phyloP scores from a whole-genome alignment of 2,888 invertebrate genomes.

The Vandiemenella viatica region DNA sequence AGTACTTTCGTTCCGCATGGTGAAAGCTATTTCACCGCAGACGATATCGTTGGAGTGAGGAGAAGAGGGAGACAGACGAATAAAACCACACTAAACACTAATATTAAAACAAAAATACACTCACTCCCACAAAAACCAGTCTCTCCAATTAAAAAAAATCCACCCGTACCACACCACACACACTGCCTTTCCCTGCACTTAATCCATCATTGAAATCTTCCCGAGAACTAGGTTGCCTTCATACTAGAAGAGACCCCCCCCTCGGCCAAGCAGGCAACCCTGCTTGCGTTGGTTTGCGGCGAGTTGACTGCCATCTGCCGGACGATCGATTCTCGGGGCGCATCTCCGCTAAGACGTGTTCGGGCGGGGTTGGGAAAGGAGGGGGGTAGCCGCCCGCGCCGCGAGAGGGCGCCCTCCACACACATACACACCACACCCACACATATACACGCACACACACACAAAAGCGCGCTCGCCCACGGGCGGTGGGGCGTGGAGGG shows the following conservation, averaged over 20 bases:
- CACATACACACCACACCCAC: too few species aligned
- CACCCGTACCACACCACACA: slow-evolving; percentile 4
- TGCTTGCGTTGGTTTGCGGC: slow-evolving; percentile 25
- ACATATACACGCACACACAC: too few species aligned
- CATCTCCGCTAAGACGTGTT: slow-evolving; percentile 4
- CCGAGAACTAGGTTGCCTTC: slow-evolving; percentile 5
- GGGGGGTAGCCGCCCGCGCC: not conserved
- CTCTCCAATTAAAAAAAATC: not conserved
- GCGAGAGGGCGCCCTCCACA: too few species aligned
- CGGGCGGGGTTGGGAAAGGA: not conserved
- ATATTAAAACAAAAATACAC: not conserved
- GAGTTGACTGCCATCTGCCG: slow-evolving; percentile 25
- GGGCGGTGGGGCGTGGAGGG: not conserved
- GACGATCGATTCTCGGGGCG: slow-evolving; percentile 21
- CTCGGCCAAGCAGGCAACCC: slow-evolving; percentile 20
- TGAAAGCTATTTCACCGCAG: not conserved
- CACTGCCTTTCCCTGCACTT: slow-evolving; percentile 4
- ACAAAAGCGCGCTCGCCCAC: too few species aligned
- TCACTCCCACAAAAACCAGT: slow-evolving; percentile 2
- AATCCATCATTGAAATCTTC: slow-evolving; percentile 5
- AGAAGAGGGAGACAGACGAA: not conserved
- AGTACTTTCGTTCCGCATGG: not conserved
- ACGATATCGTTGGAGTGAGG: not conserved
- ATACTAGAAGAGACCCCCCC: slow-evolving; percentile 4
- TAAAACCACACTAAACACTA: slow-evolving; percentile 1